phyloP scores from a whole-genome alignment of 2,888 invertebrate genomes.

The Lacanobia oleracea region DNA sequence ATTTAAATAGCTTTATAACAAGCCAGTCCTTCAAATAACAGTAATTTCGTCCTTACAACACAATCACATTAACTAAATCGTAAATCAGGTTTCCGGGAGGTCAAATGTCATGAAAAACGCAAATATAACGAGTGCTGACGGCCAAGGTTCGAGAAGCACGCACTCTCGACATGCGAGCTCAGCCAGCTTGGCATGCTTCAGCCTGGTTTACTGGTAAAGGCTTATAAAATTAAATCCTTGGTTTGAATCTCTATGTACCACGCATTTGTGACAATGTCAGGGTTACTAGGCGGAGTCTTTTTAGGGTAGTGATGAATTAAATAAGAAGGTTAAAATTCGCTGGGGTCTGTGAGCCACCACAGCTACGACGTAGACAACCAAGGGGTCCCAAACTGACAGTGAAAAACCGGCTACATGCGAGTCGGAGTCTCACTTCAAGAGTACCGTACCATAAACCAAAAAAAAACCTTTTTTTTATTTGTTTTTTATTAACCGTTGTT shows the following conservation, averaged over 20 bases:
- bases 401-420: too few species aligned
- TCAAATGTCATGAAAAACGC: conserved; percentile 42
- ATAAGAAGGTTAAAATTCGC: neutral
- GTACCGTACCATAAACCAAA: too few species aligned
- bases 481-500: too few species aligned
- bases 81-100: conserved; percentile 40
- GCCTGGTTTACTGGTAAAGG: conserved; percentile 20
- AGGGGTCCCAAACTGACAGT: too few species aligned
- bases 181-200: conserved; percentile 30
- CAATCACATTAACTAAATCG: conserved; percentile 19
- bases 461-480: too few species aligned
- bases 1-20: neutral
- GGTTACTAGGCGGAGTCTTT: neutral
- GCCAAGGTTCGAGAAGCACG: conserved; percentile 51
- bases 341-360: too few species aligned
- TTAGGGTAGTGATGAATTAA: neutral
- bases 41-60: conserved; percentile 12
- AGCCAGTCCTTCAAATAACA: conserved; percentile 4
- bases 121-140: conserved; percentile 45
- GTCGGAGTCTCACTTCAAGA: too few species aligned
- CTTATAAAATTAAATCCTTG: conserved; percentile 37
- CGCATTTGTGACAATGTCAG: conserved; percentile 33
- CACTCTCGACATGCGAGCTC: conserved; percentile 48
- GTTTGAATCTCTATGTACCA: conserved; percentile 36
- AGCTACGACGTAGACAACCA: too few species aligned